Evolutionary conservation across 2,113 vertebrate species (phyloP).

Genomic region (Ptyas mucosa): DNA sequence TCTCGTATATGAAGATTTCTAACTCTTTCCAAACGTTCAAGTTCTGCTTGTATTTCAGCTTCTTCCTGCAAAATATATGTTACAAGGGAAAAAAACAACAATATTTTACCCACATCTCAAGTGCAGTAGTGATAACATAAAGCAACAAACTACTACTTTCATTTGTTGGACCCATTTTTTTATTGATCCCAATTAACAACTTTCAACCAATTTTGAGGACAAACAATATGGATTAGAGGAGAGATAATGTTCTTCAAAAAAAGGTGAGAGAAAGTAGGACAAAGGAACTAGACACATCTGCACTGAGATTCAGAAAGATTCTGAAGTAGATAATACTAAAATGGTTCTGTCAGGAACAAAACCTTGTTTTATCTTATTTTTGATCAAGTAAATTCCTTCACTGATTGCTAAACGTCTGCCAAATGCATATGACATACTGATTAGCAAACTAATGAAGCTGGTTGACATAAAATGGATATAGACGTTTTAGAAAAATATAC

Average conservation of each 20-base stretch:
- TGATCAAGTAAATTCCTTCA: neutral
- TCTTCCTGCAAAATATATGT: conserved; percentile 88
- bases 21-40: conserved; percentile 97
- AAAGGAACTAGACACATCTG: neutral
- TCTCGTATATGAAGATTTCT: conserved; percentile 99
- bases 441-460: neutral
- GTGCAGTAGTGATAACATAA: conserved; percentile 53
- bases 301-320: neutral
- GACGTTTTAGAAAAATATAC: neutral
- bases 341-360: neutral
- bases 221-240: neutral
- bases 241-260: neutral
- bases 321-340: neutral
- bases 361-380: neutral
- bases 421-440: neutral
- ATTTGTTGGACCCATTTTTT: conserved; percentile 7
- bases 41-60: conserved; percentile 98
- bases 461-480: neutral
- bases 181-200: neutral
- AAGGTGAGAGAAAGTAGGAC: neutral
- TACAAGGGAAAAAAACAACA: conserved; percentile 58
- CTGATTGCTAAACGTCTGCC: neutral
- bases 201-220: neutral
- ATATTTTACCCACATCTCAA: conserved; percentile 61
- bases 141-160: conserved; percentile 43